Evolutionary conservation across 2,888 invertebrate species (phyloP), one percentile per base, ranked within the genome.

Genomic region (Cephus spinipes): DNA sequence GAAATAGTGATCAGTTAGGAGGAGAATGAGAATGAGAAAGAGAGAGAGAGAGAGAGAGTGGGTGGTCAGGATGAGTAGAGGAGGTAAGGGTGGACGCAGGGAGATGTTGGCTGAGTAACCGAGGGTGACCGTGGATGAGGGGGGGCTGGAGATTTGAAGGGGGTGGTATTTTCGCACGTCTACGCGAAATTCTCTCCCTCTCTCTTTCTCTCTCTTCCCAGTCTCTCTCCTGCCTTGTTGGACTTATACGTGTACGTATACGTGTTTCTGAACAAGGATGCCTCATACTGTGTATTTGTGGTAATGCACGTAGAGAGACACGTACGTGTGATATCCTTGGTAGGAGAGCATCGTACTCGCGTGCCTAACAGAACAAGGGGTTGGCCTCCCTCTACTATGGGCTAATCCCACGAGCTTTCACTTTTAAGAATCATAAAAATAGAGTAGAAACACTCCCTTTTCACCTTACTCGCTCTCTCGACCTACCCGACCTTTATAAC

Each of bases 21-120:
- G 78, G 81, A 82, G 80, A 76, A 80, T 68, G 76, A 83, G 84
- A 83, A 77, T 76, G 78, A 33, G 82, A 81, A 82, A 80, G 84
- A 82, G 79, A 78, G 30, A 30, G 30, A n/a, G 68, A 68, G 76
- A 76, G 76, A 76, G 55, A 30, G n/a, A 76, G 79, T 79, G 75
- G 75, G 74, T 78, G 69, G 35, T 31, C 32, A 15, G 32, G 76
- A 15, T 31, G n/a, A 55, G 33, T 23, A 23, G 34, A 68, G 40
- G n/a, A 68, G 23, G 23, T 30, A 71, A 34, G 71, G 35, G 71
- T 35, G n/a, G 31, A n/a, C 12, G 30, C 3, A 76, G 71, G 36
- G 76, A 35, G 55, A 55, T 23, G 55, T 55, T 55, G 55, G 55
- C 55, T 55, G 55, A 55, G 55, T 55, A 23, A 55, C 55, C 55